These are phyloP conservation scores for Enteromius treurensis DNA, from an alignment of 2,797 vertebrate species.

Conservation along the genomic window DNA sequence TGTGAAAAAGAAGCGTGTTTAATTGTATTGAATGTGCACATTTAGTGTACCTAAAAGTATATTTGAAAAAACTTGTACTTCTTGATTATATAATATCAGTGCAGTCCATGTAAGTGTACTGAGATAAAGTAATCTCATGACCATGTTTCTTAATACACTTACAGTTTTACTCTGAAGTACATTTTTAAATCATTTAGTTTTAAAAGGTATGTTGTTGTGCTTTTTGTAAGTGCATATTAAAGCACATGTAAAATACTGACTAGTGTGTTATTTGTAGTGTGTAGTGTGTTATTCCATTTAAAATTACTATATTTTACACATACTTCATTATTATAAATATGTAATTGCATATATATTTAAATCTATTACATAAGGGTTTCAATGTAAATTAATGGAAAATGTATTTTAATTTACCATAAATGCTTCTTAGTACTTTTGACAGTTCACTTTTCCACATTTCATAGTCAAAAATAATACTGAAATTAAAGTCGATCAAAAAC, in stretches of 20 bases:
- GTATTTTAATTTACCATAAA: neutral
- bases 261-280: neutral
- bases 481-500: too few species aligned
- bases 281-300: neutral
- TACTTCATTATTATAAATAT: neutral
- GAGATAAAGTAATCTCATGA: neutral
- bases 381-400: too few species aligned
- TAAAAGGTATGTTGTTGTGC: too few species aligned
- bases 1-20: slow-evolving; percentile 8
- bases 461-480: neutral
- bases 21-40: neutral
- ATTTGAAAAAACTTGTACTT: neutral
- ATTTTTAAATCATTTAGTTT: neutral
- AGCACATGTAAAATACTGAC: neutral
- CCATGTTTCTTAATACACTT: neutral
- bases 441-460: neutral
- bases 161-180: neutral
- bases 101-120: neutral
- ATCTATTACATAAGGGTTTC: neutral
- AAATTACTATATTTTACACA: neutral
- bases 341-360: slow-evolving; percentile 4
- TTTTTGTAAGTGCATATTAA: neutral
- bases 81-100: neutral
- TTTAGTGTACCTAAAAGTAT: neutral
- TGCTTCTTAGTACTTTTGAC: neutral